Base-by-base conservation (phyloP, 2,113 vertebrate species). In the Cisticola juncidis region DNA sequence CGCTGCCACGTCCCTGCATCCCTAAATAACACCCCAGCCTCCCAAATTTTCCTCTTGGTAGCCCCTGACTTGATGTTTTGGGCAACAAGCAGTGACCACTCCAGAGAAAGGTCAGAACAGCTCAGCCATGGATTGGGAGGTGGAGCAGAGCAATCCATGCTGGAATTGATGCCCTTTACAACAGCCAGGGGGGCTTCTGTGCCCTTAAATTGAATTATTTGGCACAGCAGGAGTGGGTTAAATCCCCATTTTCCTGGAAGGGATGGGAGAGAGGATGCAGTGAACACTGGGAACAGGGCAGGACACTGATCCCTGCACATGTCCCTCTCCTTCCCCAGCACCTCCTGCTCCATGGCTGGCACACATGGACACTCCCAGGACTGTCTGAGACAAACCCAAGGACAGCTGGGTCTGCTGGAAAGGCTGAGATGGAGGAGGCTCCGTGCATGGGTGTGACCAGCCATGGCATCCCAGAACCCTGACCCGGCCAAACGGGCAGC, bases 361-460 rank as follows among this genome's bases (percentile, higher is more conserved):
- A 64, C 53, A 12, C 36, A 3, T 0, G 7, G 60, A 7, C 42
- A 29, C 24, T 40, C 11, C 57, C 45, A n/a, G 53, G 21, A 23
- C 0, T 23, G 17, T 23, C 26, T 29, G 40, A 76, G 44, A 21
- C n/a, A 14, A 74, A 35, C 19, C 6, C 31, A 9, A 33, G 48
- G 28, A 14, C 2, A 10, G 23, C 4, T 70, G 42, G 14, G 42
- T 44, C 42, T 15, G 16, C 42, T 44, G 66, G 26, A 25, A 44
- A 42, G 35, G 42, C 26, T 42, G 70, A 25, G 4, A 10, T 1
- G 38, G 38, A 57, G 56, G 35, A 40, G 29, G 42, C 7, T 12
- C 35, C 17, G 12, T 0, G 0, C 5, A 0, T 2, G 66, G 40
- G 5, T 38, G 29, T 11, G 31, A 64, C 2, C 1, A 4, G 40